Conservation (phyloP, 2,888 invertebrate species). For the Plagodis pulveraria region DNA sequence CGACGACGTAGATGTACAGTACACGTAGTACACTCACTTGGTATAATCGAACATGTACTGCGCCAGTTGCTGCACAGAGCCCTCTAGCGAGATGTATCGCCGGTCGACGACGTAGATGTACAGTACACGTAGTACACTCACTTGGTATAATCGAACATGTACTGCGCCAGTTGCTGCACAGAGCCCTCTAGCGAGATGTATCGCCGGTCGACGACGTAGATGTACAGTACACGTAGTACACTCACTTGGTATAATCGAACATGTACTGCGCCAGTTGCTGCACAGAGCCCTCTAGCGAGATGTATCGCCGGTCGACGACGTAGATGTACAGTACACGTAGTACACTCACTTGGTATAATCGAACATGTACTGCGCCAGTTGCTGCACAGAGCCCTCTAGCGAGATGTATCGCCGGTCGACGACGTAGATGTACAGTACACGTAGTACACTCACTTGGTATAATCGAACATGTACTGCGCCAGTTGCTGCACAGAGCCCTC, state of each 20-base stretch:
- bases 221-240: constrained; percentile 56
- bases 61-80: constrained; percentile 95
- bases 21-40: constrained; percentile 59
- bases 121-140: constrained; percentile 45
- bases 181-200: constrained; percentile 95
- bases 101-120: constrained; percentile 98
- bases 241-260: constrained; percentile 93
- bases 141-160: constrained; percentile 96
- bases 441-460: constrained; percentile 84
- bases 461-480: constrained; percentile 96
- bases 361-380: constrained; percentile 95
- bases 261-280: constrained; percentile 96
- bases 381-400: constrained; percentile 95
- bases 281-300: constrained; percentile 95
- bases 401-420: constrained; percentile 97
- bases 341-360: constrained; percentile 90
- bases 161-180: constrained; percentile 95
- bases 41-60: constrained; percentile 97
- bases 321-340: constrained; percentile 86
- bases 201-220: constrained; percentile 98
- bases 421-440: constrained; percentile 90
- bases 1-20: constrained; percentile 95
- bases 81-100: constrained; percentile 94
- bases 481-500: constrained; percentile 97
- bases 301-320: constrained; percentile 97